Percentiles rank a stretch among this genome's conserved stretches.
These are phyloP conservation scores for Hypanus sabinus DNA, from an alignment of 2,113 vertebrate species.

Conservation along the genomic window DNA sequence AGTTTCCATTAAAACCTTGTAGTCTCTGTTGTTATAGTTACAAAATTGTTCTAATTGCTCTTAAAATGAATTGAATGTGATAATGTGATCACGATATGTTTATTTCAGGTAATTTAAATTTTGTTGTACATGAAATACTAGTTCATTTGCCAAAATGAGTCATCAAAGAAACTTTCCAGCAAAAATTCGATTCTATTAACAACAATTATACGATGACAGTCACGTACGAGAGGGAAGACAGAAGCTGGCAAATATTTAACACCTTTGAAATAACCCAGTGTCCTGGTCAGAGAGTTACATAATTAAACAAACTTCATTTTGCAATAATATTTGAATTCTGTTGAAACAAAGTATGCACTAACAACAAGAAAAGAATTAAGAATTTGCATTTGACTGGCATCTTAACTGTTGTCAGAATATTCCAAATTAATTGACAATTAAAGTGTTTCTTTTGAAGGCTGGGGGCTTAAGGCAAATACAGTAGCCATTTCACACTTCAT, in stretches of 20 bases:
- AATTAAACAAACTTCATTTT: not conserved
- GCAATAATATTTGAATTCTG: not conserved
- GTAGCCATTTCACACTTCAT: not conserved
- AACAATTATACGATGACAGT: not conserved
- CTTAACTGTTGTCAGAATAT: not conserved
- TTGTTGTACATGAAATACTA: not conserved
- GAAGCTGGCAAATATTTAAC: constrained; percentile 5
- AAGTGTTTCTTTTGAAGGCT: not conserved
- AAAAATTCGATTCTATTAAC: not conserved
- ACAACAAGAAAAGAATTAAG: not conserved
- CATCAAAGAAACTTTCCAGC: not conserved
- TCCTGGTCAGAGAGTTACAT: not conserved
- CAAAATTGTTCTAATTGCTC: not conserved
- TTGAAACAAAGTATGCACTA: not conserved
- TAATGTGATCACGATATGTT: not conserved
- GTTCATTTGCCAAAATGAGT: not conserved
- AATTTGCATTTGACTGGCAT: not conserved
- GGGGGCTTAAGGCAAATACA: not conserved
- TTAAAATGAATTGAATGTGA: not conserved
- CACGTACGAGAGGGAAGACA: not conserved
- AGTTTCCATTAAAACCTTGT: not conserved
- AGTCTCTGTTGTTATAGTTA: not conserved
- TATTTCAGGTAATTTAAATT: constrained; percentile 11
- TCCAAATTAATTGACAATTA: not conserved
- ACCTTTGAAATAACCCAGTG: constrained; percentile 15